phyloP scores from a whole-genome alignment of 2,888 invertebrate genomes.

The Gerosis bhagava region DNA sequence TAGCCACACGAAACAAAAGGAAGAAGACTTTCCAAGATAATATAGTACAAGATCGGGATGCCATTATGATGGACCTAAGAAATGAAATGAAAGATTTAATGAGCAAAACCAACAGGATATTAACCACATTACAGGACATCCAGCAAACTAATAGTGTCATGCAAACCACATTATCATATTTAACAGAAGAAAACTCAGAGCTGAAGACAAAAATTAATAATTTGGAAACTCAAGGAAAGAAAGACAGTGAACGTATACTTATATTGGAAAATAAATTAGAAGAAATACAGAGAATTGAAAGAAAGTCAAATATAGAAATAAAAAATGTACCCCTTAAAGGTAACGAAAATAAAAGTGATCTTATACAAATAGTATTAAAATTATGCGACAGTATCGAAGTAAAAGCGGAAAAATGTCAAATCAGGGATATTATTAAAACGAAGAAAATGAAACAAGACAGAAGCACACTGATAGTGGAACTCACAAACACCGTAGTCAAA shows the following conservation, averaged over 20 bases:
- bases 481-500: slow-evolving; percentile 5
- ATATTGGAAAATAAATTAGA: slow-evolving; percentile 9
- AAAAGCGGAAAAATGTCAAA: background rate
- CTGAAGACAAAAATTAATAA: background rate
- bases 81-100: slow-evolving; percentile 2
- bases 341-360: slow-evolving; percentile 8
- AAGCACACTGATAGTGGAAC: slow-evolving; percentile 6
- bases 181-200: slow-evolving; percentile 3
- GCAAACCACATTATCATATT: background rate
- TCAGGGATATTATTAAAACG: too few relatives aligned
- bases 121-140: background rate
- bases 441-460: slow-evolving; percentile 8
- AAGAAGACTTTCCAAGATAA: too few relatives aligned
- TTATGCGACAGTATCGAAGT: slow-evolving; percentile 1
- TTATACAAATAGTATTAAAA: background rate
- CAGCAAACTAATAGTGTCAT: background rate
- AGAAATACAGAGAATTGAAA: slow-evolving; percentile 3
- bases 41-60: too few relatives aligned
- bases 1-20: too few relatives aligned
- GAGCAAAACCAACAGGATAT: background rate
- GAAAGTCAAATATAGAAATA: slow-evolving; percentile 7
- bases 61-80: too few relatives aligned
- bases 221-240: slow-evolving; percentile 1
- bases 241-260: background rate
- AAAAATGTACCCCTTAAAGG: slow-evolving; percentile 12